Percentiles rank a stretch among this genome's conserved stretches.
Conservation (phyloP, 2,888 invertebrate species). For the Lapara coniferarum region DNA sequence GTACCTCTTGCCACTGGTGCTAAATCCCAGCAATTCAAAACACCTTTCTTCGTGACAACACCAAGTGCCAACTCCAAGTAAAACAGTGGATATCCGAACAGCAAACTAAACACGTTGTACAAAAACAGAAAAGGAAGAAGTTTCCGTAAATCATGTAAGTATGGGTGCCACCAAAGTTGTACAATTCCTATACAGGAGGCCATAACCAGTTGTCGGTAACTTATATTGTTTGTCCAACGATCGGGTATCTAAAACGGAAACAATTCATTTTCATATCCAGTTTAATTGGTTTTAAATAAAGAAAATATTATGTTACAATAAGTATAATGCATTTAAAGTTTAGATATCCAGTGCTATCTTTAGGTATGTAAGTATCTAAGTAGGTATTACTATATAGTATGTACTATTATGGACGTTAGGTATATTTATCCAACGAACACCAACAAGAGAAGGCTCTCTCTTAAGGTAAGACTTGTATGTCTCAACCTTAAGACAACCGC, state of each 20-base stretch:
- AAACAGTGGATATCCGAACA: conserved; percentile 71
- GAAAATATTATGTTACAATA: not conserved
- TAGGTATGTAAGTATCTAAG: no score
- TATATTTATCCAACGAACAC: no score
- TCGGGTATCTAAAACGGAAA: conserved; percentile 55
- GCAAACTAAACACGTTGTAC: conserved; percentile 69
- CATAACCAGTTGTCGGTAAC: conserved; percentile 69
- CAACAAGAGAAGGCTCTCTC: no score
- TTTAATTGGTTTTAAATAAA: not conserved
- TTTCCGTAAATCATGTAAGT: conserved; percentile 60
- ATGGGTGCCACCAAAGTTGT: conserved; percentile 77
- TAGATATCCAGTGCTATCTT: no score
- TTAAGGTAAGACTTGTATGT: no score
- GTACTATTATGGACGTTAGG: no score
- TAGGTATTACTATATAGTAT: no score
- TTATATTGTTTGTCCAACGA: conserved; percentile 75
- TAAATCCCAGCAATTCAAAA: conserved; percentile 73
- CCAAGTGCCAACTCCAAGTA: conserved; percentile 74
- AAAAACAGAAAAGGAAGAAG: conserved; percentile 71
- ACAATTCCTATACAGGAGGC: conserved; percentile 71
- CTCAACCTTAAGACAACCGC: no score
- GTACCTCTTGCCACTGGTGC: conserved; percentile 72
- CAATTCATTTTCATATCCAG: not conserved
- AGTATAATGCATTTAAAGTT: no score
- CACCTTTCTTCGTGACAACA: conserved; percentile 69